A percentile compares a stretch with the other conserved stretches of the same genome.
Conservation (phyloP, 2,797 vertebrate genomes). For the Antennarius maculatus region DNA sequence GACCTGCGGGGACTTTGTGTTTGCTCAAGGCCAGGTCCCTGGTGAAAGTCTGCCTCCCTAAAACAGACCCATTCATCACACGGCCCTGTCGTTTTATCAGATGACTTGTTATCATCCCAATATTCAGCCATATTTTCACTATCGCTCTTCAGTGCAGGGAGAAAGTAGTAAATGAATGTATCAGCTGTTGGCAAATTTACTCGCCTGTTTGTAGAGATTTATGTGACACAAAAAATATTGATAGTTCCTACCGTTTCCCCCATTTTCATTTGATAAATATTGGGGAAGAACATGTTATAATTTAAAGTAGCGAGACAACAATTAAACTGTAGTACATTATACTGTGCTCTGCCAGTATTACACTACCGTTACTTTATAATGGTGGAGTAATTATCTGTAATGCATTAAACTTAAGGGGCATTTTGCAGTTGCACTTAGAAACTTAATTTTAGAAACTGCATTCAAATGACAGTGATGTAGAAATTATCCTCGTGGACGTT, state of each 20-base stretch:
- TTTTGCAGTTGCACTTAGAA: too few species aligned
- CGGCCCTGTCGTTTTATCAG: conserved; percentile 57
- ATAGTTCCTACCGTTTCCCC: not conserved
- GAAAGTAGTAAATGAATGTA: conserved; percentile 19
- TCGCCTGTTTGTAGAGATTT: not conserved
- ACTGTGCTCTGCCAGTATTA: too few species aligned
- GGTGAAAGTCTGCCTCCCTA: conserved; percentile 46
- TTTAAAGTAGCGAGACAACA: too few species aligned
- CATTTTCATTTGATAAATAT: too few species aligned
- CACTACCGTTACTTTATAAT: too few species aligned
- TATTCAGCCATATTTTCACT: conserved; percentile 52
- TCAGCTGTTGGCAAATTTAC: conserved; percentile 20
- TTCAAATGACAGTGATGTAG: too few species aligned
- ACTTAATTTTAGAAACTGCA: too few species aligned
- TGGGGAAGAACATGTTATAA: not conserved
- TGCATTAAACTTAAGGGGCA: too few species aligned
- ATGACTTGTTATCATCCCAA: conserved; percentile 63
- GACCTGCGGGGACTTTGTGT: conserved; percentile 66
- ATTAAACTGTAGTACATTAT: too few species aligned
- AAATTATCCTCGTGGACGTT: too few species aligned
- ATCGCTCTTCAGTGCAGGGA: conserved; percentile 26
- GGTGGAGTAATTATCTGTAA: too few species aligned
- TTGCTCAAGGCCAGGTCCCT: conserved; percentile 65
- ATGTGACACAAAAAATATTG: not conserved
- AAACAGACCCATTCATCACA: conserved; percentile 70